Percentiles rank a stretch among this genome's conserved stretches.
These are phyloP conservation scores for Eulithis testata DNA, from an alignment of 2,888 invertebrate species.

Conservation along the genomic window DNA sequence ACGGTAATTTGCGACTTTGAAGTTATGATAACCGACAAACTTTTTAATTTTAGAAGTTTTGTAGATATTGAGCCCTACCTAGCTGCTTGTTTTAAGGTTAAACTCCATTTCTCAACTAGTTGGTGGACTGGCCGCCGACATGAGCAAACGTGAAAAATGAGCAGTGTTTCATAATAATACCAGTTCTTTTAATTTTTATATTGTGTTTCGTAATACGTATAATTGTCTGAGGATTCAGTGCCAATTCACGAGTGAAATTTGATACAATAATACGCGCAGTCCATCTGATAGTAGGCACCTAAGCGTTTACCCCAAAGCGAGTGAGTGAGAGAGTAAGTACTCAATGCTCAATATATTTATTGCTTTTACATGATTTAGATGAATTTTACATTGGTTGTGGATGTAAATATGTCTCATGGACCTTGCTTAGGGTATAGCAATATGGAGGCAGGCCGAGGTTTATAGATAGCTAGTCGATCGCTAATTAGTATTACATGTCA, in stretches of 20 bases:
- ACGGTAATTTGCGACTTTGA: not conserved
- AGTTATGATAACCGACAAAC: conserved; percentile 5
- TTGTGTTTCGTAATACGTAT: not conserved
- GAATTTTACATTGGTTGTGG: too few relatives aligned
- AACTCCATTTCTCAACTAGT: conserved; percentile 14
- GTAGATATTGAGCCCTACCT: conserved; percentile 10
- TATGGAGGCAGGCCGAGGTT: too few relatives aligned
- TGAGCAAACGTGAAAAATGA: conserved; percentile 19
- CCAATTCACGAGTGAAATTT: not conserved
- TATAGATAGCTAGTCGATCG: too few relatives aligned
- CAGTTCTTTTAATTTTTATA: conserved; percentile 10
- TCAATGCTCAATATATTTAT: too few relatives aligned
- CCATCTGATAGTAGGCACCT: not conserved
- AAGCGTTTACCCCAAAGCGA: too few relatives aligned
- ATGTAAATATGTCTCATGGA: too few relatives aligned
- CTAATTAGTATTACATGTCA: too few relatives aligned
- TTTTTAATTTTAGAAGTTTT: conserved; percentile 8
- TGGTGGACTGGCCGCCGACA: conserved; percentile 2
- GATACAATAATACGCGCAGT: not conserved
- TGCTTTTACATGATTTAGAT: too few relatives aligned
- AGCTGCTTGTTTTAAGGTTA: conserved; percentile 19
- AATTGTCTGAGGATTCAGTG: conserved; percentile 1
- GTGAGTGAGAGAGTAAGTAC: too few relatives aligned
- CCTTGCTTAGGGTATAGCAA: too few relatives aligned
- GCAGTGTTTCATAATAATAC: conserved; percentile 4